Conservation (phyloP, 1,140 invertebrate species). For the Adoxophyes honmai region DNA sequence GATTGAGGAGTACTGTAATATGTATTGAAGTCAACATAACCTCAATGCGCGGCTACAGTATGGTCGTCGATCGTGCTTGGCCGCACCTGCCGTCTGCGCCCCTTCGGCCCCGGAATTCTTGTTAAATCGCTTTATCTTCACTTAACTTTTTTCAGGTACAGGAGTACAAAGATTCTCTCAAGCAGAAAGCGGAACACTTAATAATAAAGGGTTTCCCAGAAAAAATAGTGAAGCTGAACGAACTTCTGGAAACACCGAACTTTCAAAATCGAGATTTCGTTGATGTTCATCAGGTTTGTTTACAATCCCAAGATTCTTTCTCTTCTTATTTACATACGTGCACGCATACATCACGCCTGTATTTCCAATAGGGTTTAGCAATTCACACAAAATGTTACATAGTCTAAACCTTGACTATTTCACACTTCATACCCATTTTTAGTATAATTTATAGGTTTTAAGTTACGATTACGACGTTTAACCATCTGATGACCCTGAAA, state of each 20-base stretch:
- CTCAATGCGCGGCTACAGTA: conserved; percentile 49
- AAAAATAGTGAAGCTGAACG: conserved; percentile 93
- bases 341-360: too few relatives aligned
- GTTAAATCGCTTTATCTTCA: conserved; percentile 20
- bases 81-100: not conserved
- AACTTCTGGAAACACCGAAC: conserved; percentile 86
- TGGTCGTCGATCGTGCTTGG: conserved; percentile 22
- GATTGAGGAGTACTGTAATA: not conserved
- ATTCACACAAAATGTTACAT: too few relatives aligned
- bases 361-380: too few relatives aligned
- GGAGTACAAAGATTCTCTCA: conserved; percentile 90
- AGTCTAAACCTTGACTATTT: too few relatives aligned
- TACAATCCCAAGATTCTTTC: too few relatives aligned
- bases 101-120: not conserved
- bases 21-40: conserved; percentile 49
- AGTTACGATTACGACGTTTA: too few relatives aligned
- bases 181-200: conserved; percentile 89
- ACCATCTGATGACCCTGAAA: too few relatives aligned
- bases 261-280: conserved; percentile 86
- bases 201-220: conserved; percentile 92
- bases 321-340: too few relatives aligned
- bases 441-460: too few relatives aligned
- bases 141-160: conserved; percentile 81
- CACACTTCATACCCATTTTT: too few relatives aligned
- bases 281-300: conserved; percentile 82